Evolutionary conservation across 2,797 vertebrate genomes (phyloP).

Genomic region (Enteromius treurensis): DNA sequence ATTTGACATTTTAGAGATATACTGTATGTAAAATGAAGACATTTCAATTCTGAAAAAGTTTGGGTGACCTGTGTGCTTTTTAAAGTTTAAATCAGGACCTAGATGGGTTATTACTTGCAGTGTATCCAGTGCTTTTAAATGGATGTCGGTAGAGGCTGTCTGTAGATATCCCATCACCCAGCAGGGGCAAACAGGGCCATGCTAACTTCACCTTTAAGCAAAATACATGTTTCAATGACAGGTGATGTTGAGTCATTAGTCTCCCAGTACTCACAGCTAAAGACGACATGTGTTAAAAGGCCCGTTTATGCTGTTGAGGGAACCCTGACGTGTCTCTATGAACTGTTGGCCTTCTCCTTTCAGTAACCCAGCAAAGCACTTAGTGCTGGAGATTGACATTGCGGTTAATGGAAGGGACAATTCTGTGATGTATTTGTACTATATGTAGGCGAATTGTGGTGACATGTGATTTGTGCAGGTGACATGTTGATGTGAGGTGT

Average conservation of each 20-base stretch:
- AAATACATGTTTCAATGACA: background rate
- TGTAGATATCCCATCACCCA: background rate
- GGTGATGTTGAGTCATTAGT: conserved; percentile 19
- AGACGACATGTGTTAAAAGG: conserved; percentile 6
- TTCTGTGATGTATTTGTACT: background rate
- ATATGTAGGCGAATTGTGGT: conserved; percentile 1
- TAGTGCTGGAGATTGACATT: background rate
- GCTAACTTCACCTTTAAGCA: conserved; percentile 1
- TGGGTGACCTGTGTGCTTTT: background rate
- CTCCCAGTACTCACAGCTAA: background rate
- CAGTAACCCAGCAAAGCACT: background rate
- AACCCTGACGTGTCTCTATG: background rate
- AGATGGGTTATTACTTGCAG: background rate
- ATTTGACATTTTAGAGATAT: background rate
- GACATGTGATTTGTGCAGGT: background rate
- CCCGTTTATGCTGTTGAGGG: conserved; percentile 1
- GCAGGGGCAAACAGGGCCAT: background rate
- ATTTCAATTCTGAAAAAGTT: background rate
- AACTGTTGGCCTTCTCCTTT: conserved; percentile 15
- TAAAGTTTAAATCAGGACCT: background rate
- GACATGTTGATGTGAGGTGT: conserved; percentile 12
- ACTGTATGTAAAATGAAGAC: background rate
- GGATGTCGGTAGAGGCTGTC: background rate
- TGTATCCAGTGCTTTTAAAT: background rate
- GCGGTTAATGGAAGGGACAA: conserved; percentile 12